Conservation (phyloP, 2,113 vertebrate genomes). For the Cyprinodon brontotheroides region DNA sequence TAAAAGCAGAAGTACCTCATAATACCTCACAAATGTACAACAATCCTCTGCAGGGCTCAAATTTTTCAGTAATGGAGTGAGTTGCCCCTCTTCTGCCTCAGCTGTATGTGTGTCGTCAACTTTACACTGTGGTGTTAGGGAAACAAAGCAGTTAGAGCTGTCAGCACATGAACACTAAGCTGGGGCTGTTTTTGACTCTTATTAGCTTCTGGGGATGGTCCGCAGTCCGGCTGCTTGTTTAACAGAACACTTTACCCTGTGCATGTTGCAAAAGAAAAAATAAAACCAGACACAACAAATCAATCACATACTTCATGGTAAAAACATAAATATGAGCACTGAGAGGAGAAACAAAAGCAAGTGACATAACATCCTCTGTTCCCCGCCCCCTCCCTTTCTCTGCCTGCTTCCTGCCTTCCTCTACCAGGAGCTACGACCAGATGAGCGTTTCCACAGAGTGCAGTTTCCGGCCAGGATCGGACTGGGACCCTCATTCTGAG, state of each 20-base stretch:
- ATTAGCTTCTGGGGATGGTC: neutral
- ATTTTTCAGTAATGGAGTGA: conserved; percentile 29
- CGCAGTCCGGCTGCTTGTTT: neutral
- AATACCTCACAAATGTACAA: conserved; percentile 47
- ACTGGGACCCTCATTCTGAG: conserved; percentile 52
- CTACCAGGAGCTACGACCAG: conserved; percentile 72
- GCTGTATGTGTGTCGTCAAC: conserved; percentile 4
- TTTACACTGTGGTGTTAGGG: neutral
- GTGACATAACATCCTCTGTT: conserved; percentile 57
- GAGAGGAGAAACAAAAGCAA: conserved; percentile 47
- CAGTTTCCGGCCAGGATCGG: conserved; percentile 52
- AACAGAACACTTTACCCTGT: neutral
- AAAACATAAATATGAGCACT: neutral
- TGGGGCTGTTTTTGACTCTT: neutral
- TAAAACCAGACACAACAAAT: neutral
- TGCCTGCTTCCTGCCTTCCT: conserved; percentile 58
- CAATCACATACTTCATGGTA: neutral
- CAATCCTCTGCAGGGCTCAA: conserved; percentile 49
- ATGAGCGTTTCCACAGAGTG: conserved; percentile 71
- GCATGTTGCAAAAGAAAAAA: neutral
- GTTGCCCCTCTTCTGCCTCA: conserved; percentile 2
- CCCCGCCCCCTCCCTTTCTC: neutral
- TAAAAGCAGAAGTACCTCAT: conserved; percentile 5
- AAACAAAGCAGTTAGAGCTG: conserved; percentile 4
- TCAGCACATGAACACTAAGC: neutral